Evolutionary conservation across 92 coral and sea anemone genomes (phyloP).

Genomic region (Paragorgia papillata): DNA sequence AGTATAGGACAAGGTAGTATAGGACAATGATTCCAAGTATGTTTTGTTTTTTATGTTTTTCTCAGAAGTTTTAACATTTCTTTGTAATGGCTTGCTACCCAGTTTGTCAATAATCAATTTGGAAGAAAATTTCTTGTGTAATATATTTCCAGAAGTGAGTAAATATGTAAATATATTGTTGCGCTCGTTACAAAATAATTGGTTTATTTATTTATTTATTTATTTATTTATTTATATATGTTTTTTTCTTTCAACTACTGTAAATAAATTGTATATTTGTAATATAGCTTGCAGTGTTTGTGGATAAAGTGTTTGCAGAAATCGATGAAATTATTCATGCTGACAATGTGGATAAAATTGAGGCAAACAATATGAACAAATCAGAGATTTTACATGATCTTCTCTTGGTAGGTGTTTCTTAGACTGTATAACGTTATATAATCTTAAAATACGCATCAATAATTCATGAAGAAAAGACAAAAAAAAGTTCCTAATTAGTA

Average conservation of each 20-base stretch:
- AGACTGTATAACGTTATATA: neutral
- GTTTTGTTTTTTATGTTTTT: neutral
- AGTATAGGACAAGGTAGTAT: neutral
- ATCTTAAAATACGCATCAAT: neutral
- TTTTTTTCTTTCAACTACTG: neutral
- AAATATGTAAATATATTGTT: neutral
- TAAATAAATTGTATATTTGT: too few species aligned
- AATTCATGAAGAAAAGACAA: neutral
- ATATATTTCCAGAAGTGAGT: conserved; percentile 35
- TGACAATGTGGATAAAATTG: neutral
- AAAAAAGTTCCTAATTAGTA: too few species aligned
- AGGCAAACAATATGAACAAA: neutral
- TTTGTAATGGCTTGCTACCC: conserved; percentile 25
- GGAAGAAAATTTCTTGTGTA: conserved; percentile 23
- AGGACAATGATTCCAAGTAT: neutral
- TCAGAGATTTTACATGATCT: conserved; percentile 4
- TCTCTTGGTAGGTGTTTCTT: neutral
- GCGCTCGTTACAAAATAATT: neutral
- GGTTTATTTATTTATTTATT: neutral
- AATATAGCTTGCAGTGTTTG: neutral
- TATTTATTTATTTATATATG: neutral
- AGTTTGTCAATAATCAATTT: conserved; percentile 4
- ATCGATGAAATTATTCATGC: conserved; percentile 11
- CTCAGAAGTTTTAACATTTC: conserved; percentile 28
- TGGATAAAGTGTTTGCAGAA: conserved; percentile 7